These are phyloP conservation scores for Triplophysa bombifrons DNA, from an alignment of 2,797 vertebrate species.

Conservation along the genomic window DNA sequence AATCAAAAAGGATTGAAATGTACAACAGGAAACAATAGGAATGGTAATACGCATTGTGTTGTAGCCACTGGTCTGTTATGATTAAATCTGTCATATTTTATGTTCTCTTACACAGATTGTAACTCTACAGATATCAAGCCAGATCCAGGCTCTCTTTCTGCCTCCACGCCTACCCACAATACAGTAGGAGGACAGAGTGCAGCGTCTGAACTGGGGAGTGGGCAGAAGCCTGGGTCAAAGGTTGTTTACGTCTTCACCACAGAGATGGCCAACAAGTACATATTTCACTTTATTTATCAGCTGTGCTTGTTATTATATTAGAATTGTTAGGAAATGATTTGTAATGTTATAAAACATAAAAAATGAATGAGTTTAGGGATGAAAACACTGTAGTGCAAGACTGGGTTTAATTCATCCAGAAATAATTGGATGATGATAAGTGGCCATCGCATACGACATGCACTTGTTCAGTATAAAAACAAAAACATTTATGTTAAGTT, in stretches of 20 bases:
- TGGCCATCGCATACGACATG: not conserved
- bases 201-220: conserved; percentile 83
- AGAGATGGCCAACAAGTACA: conserved; percentile 99
- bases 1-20: not conserved
- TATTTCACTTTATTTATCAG: conserved; percentile 16
- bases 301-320: not conserved
- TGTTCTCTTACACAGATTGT: conserved; percentile 79
- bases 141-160: conserved; percentile 91
- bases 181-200: conserved; percentile 84
- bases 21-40: not conserved
- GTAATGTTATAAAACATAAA: not conserved
- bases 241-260: conserved; percentile 98
- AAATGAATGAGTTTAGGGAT: not conserved
- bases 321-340: not conserved
- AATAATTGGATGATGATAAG: not conserved
- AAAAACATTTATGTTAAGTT: no score
- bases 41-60: not conserved
- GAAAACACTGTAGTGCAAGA: not conserved
- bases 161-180: conserved; percentile 93
- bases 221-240: conserved; percentile 93
- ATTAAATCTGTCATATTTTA: not conserved
- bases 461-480: not conserved
- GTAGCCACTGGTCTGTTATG: not conserved
- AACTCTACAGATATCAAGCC: conserved; percentile 95
- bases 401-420: not conserved